Conservation (phyloP, 2,113 vertebrate species). For the Ctenodactylus gundi region DNA sequence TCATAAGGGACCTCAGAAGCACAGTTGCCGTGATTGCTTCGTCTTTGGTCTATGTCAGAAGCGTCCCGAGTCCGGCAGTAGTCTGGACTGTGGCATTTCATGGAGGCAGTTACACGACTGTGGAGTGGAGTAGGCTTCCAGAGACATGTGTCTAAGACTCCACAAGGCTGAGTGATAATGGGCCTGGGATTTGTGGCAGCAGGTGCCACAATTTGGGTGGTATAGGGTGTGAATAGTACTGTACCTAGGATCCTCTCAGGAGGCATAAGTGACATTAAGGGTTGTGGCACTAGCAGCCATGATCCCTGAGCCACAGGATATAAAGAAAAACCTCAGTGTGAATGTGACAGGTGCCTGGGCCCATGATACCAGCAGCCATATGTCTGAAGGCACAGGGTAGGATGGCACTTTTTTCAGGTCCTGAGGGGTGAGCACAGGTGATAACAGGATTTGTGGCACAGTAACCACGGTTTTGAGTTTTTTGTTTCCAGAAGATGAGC, state of each 20-base stretch:
- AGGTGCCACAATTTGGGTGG: background rate
- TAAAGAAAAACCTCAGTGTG: background rate
- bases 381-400: background rate
- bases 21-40: background rate
- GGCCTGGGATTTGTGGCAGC: background rate
- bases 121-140: background rate
- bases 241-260: background rate
- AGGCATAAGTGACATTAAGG: background rate
- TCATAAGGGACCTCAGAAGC: background rate
- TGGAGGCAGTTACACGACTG: background rate
- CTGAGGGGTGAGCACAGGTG: no score
- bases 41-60: background rate
- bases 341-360: background rate
- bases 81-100: no score
- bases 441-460: background rate
- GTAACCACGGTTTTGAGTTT: background rate
- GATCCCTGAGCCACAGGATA: background rate
- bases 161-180: background rate
- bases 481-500: background rate
- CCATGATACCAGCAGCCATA: no score
- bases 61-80: no score
- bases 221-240: background rate
- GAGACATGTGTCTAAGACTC: background rate
- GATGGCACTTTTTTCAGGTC: no score
- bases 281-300: background rate